A percentile compares a stretch with the other conserved stretches of the same genome.
Evolutionary conservation across 2,797 vertebrate species (phyloP).

Genomic region (Sebastes hopkinsi): DNA sequence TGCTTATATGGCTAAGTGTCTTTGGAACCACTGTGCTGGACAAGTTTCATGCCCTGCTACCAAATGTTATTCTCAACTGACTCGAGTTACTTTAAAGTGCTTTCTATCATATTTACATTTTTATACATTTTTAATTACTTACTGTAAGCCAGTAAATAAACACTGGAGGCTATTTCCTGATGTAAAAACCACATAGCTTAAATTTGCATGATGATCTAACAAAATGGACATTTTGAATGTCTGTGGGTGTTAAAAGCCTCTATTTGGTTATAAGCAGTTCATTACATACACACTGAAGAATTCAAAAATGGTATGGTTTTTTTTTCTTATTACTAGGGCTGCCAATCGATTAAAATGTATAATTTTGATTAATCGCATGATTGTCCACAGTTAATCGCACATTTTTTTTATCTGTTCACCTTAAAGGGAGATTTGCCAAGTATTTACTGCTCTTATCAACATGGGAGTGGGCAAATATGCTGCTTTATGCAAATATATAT

Average conservation of each 20-base stretch:
- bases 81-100: not conserved
- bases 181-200: not conserved
- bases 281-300: not conserved
- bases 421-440: no score
- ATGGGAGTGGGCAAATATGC: no score
- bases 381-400: no score
- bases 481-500: no score
- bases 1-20: not conserved
- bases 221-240: not conserved
- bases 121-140: not conserved
- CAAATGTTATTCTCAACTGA: constrained; percentile 2
- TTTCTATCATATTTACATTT: not conserved
- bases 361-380: no score
- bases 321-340: no score
- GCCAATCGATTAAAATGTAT: no score
- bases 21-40: not conserved
- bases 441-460: no score
- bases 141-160: not conserved
- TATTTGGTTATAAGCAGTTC: not conserved
- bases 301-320: not conserved
- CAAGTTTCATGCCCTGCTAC: not conserved
- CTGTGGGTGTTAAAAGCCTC: not conserved
- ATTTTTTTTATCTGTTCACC: no score
- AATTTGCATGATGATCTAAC: not conserved
- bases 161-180: not conserved